A percentile compares a stretch with the other conserved stretches of the same genome.
Evolutionary conservation across 2,113 vertebrate genomes (phyloP).

Genomic region (Odobenus rosmarus): DNA sequence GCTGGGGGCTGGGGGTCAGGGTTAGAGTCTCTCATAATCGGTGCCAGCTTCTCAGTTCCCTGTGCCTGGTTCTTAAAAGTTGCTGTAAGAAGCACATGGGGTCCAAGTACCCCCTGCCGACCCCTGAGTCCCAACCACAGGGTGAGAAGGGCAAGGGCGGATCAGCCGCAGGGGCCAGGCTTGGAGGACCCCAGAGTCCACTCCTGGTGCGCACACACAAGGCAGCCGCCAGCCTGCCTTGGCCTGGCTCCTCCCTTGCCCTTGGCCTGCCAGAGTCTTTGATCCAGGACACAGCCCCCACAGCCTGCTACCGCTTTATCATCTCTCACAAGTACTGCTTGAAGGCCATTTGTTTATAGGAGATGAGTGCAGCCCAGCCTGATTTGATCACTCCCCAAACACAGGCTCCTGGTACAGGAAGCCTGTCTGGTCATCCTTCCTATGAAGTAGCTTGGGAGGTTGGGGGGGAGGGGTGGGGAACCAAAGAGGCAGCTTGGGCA

Average conservation of each 20-base stretch:
- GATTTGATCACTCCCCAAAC: conserved; percentile 65
- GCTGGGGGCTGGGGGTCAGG: neutral
- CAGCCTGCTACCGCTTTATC: neutral
- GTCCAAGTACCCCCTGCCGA: neutral
- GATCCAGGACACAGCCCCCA: conserved; percentile 57
- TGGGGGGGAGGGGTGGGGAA: neutral
- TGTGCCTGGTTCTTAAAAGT: neutral
- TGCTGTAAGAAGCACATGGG: neutral
- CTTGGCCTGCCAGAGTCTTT: neutral
- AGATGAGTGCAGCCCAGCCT: conserved; percentile 66
- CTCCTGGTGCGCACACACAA: neutral
- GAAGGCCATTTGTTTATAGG: conserved; percentile 69
- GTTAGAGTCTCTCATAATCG: neutral
- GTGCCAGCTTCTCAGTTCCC: neutral
- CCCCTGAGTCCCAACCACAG: neutral
- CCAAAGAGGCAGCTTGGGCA: neutral
- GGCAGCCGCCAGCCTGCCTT: neutral
- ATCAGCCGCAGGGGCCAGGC: neutral
- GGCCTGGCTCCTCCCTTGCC: neutral
- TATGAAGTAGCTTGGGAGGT: neutral
- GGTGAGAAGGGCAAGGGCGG: neutral
- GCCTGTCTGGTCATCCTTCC: neutral
- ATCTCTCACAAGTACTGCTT: neutral
- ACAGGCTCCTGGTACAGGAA: neutral
- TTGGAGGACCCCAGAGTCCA: neutral